Evolutionary conservation across 2,113 vertebrate species (phyloP).

Genomic region (Argyrosomus japonicus): DNA sequence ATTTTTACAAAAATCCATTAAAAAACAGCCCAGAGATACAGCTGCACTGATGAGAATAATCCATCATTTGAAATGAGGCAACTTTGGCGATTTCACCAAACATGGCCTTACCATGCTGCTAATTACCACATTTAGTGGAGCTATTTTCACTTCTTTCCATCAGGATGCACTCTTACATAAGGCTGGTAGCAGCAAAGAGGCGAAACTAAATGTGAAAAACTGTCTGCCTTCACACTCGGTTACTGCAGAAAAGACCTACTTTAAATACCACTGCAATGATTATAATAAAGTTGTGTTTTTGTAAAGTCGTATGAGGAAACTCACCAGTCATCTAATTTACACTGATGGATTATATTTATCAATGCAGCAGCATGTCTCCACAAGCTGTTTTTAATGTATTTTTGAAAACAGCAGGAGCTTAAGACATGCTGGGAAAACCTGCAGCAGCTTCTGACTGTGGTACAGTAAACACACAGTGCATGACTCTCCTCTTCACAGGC

Average conservation of each 20-base stretch:
- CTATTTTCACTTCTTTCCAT: conserved; percentile 24
- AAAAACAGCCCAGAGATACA: conserved; percentile 44
- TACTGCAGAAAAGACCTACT: not conserved
- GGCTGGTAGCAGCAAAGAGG: not conserved
- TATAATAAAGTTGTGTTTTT: not conserved
- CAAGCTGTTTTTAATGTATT: conserved; percentile 38
- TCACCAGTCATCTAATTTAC: conserved; percentile 20
- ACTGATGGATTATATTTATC: conserved; percentile 49
- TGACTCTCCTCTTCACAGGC: conserved; percentile 13
- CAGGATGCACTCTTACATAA: not conserved
- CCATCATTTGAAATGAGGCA: conserved; percentile 51
- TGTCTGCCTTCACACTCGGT: not conserved
- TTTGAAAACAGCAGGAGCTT: conserved; percentile 38
- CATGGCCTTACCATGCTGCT: conserved; percentile 6
- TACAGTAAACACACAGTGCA: conserved; percentile 28
- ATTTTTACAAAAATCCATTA: conserved; percentile 32
- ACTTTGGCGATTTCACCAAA: conserved; percentile 30
- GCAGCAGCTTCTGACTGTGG: conserved; percentile 12
- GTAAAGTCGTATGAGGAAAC: not conserved
- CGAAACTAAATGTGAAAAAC: not conserved
- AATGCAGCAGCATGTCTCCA: conserved; percentile 25
- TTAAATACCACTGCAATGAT: not conserved
- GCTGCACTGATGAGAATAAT: conserved; percentile 39
- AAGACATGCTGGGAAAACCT: conserved; percentile 25
- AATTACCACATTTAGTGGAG: conserved; percentile 39